Conservation (phyloP, 2,797 vertebrate genomes). For the Tangara arthus region DNA sequence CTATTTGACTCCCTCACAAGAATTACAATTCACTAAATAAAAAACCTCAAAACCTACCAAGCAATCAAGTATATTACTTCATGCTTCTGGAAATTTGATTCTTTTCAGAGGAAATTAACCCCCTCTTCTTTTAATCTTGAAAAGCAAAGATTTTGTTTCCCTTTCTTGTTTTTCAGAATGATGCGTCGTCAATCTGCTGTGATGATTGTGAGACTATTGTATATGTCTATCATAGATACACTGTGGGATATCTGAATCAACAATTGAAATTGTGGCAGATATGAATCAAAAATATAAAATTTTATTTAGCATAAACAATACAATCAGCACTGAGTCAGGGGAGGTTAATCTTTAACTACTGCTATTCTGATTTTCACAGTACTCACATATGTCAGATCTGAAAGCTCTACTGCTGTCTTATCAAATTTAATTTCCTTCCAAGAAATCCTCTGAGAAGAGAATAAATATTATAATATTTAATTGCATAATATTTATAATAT, state of each 20-base stretch:
- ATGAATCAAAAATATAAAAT: neutral
- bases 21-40: neutral
- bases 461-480: neutral
- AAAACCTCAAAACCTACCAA: neutral
- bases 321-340: neutral
- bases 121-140: neutral
- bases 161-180: neutral
- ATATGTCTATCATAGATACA: neutral
- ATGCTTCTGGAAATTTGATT: neutral
- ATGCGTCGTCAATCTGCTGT: neutral
- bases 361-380: neutral
- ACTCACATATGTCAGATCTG: neutral
- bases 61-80: neutral
- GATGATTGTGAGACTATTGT: neutral
- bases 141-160: neutral
- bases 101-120: neutral
- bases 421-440: neutral
- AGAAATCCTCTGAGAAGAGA: neutral
- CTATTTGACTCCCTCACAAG: neutral
- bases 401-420: neutral
- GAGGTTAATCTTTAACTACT: neutral
- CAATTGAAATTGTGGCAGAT: neutral
- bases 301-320: neutral
- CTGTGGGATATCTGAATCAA: neutral
- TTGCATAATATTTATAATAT: too few relatives aligned